Percentiles rank a stretch among this genome's conserved stretches.
Evolutionary conservation across 2,113 vertebrate species (phyloP).

Genomic region (Progne subis): DNA sequence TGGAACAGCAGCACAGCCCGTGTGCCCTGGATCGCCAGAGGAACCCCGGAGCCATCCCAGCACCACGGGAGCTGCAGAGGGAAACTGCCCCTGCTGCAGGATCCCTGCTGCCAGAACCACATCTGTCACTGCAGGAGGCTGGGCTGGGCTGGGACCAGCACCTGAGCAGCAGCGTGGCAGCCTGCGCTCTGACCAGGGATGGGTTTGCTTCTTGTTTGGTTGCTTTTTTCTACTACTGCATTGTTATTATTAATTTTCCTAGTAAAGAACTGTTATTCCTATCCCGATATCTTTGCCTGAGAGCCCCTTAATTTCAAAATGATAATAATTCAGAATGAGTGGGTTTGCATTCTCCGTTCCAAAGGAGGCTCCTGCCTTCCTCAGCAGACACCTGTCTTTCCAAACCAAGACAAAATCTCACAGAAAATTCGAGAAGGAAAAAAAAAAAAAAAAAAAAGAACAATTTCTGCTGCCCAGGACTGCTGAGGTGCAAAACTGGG

Average conservation of each 20-base stretch:
- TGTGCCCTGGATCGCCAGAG: neutral
- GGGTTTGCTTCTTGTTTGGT: neutral
- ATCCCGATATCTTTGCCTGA: neutral
- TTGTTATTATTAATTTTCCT: neutral
- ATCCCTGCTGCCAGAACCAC: neutral
- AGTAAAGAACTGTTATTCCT: neutral
- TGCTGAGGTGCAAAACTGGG: neutral
- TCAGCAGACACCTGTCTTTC: neutral
- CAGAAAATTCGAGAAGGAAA: neutral
- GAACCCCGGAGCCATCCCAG: neutral
- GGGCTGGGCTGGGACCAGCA: neutral
- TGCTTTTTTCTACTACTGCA: neutral
- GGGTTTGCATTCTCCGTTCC: neutral
- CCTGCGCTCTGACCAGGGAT: too few species aligned
- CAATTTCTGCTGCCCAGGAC: conserved; percentile 6
- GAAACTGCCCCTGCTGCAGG: neutral
- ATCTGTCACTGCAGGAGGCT: neutral
- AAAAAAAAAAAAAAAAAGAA: neutral
- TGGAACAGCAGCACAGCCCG: neutral
- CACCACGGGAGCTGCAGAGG: too few species aligned
- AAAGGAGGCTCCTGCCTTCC: neutral
- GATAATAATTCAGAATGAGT: neutral
- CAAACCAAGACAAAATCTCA: neutral
- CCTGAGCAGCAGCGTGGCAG: neutral
- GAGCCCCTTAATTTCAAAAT: neutral